These are phyloP conservation scores for Zootermopsis nevadensis DNA, from an alignment of 2,888 invertebrate species.

Conservation along the genomic window DNA sequence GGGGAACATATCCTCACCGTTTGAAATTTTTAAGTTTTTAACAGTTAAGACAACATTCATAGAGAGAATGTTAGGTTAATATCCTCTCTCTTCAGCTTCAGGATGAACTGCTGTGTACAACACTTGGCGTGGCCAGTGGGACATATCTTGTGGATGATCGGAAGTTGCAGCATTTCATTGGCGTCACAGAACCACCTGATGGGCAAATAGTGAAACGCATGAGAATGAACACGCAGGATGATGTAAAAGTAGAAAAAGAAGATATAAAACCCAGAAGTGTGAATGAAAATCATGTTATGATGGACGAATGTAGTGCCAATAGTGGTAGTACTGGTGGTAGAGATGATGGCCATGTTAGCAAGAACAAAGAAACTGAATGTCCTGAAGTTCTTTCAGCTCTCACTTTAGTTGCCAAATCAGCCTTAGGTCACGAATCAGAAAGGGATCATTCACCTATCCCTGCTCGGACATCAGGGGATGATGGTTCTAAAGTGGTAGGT, in stretches of 20 bases:
- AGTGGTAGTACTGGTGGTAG: background rate
- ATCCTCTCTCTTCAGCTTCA: slow-evolving; percentile 45
- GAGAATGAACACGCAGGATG: slow-evolving; percentile 54
- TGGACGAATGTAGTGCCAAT: background rate
- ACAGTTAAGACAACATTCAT: no score
- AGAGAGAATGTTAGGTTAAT: background rate
- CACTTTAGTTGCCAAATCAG: slow-evolving; percentile 55
- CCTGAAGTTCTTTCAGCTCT: slow-evolving; percentile 61
- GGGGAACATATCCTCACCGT: no score
- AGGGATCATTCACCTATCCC: background rate
- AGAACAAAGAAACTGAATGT: slow-evolving; percentile 54
- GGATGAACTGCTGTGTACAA: slow-evolving; percentile 48
- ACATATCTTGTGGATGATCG: slow-evolving; percentile 48
- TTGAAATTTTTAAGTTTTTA: no score
- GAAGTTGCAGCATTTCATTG: slow-evolving; percentile 29
- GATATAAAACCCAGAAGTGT: slow-evolving; percentile 55
- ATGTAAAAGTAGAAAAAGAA: slow-evolving; percentile 54
- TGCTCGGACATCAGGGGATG: slow-evolving; percentile 20
- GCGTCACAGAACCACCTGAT: background rate
- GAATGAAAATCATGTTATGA: background rate
- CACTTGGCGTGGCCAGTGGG: slow-evolving; percentile 46
- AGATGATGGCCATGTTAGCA: background rate
- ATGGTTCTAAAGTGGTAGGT: slow-evolving; percentile 3
- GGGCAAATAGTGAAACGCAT: slow-evolving; percentile 58
- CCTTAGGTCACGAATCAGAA: background rate